Conservation (phyloP, 2,113 vertebrate genomes). For the Cephalopholis sonnerati region DNA sequence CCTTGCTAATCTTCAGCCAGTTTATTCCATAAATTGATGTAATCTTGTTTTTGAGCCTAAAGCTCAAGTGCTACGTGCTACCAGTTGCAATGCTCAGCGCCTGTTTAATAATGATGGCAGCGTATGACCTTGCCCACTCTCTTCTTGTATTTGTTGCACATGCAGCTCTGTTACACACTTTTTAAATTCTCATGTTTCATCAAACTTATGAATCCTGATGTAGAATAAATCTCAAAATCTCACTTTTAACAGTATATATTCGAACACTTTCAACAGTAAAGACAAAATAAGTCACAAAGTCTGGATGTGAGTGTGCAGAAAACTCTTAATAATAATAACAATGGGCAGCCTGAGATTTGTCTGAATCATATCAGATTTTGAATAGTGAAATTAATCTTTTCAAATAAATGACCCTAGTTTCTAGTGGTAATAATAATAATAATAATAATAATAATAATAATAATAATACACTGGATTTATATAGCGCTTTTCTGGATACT, state of each 20-base stretch:
- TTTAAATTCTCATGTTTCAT: no score
- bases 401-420: background rate
- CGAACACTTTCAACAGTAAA: background rate
- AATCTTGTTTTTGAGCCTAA: background rate
- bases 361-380: background rate
- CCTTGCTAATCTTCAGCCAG: background rate
- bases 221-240: background rate
- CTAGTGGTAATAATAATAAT: no score
- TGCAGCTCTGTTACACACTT: background rate
- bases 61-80: background rate
- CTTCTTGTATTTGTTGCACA: background rate
- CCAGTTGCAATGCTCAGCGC: background rate
- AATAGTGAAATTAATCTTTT: conserved; percentile 1
- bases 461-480: no score
- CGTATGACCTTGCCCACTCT: background rate
- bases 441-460: no score
- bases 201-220: background rate
- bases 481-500: no score
- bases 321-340: background rate
- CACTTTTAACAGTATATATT: background rate
- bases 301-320: background rate
- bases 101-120: background rate
- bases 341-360: background rate
- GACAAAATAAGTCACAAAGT: background rate
- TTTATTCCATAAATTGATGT: background rate